A percentile compares a stretch with the other conserved stretches of the same genome.
phyloP scores from a whole-genome alignment of 2,113 vertebrate species.

The Shinisaurus crocodilurus region DNA sequence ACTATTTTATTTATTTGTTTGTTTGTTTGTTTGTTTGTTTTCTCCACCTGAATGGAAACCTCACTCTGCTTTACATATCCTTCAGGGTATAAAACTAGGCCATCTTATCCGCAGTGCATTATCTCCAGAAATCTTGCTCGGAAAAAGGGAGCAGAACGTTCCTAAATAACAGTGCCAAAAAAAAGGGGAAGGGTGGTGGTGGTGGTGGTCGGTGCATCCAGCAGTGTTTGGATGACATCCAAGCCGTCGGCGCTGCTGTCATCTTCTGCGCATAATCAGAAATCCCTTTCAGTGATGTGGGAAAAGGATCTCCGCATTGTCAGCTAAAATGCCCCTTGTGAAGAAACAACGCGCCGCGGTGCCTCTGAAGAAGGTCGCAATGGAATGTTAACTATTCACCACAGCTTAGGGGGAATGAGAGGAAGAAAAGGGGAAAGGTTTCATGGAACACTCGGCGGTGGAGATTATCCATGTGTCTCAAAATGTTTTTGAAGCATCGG shows the following conservation, averaged over 20 bases:
- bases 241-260: conserved; percentile 73
- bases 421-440: background rate
- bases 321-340: conserved; percentile 65
- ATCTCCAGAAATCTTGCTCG: conserved; percentile 77
- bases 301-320: conserved; percentile 73
- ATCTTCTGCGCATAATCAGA: conserved; percentile 78
- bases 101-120: conserved; percentile 69
- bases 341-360: conserved; percentile 67
- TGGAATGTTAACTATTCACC: conserved; percentile 22
- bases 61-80: conserved; percentile 46
- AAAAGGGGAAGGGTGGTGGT: conserved; percentile 7
- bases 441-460: accelerated
- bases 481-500: background rate
- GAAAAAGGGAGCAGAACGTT: conserved; percentile 76
- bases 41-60: conserved; percentile 26
- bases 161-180: conserved; percentile 69
- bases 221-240: conserved; percentile 72
- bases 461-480: background rate
- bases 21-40: conserved; percentile 48
- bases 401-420: background rate
- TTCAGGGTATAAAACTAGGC: conserved; percentile 62
- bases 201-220: conserved; percentile 54
- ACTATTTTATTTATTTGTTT: conserved; percentile 58
- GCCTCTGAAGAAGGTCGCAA: conserved; percentile 64
- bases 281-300: conserved; percentile 79